phyloP scores from a whole-genome alignment of 1,140 invertebrate genomes.

The Teleopsis dalmanni region DNA sequence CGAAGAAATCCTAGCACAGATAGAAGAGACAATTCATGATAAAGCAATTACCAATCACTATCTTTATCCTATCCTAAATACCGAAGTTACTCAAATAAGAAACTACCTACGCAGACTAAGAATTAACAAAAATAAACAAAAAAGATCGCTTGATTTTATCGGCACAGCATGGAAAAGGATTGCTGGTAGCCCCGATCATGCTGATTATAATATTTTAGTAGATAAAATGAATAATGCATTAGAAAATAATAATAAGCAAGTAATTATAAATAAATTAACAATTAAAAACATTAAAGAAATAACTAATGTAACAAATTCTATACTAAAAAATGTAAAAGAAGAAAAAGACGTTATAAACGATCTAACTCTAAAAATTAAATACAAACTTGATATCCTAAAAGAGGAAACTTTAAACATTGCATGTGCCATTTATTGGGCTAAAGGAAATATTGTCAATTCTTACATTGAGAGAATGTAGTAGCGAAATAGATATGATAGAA shows the following conservation, averaged over 20 bases:
- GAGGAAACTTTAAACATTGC: background rate
- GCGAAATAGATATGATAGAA: background rate
- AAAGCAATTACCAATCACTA: no score
- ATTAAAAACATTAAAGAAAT: background rate
- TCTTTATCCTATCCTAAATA: background rate
- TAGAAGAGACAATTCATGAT: background rate
- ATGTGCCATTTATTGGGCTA: background rate
- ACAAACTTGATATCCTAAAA: background rate
- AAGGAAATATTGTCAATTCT: background rate
- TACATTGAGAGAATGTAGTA: background rate
- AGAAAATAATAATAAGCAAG: background rate
- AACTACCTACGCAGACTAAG: background rate
- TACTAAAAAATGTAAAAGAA: background rate
- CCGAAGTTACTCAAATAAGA: background rate
- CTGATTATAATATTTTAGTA: background rate
- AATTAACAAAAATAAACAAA: background rate
- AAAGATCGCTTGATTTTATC: background rate
- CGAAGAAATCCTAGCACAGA: background rate
- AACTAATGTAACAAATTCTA: background rate
- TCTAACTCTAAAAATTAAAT: background rate
- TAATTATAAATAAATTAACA: background rate
- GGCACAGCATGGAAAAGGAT: slow-evolving; percentile 4
- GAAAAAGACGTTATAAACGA: background rate
- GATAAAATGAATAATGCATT: background rate
- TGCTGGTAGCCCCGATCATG: slow-evolving; percentile 1